phyloP scores from a whole-genome alignment of 2,888 invertebrate species.

The Nebria salina region DNA sequence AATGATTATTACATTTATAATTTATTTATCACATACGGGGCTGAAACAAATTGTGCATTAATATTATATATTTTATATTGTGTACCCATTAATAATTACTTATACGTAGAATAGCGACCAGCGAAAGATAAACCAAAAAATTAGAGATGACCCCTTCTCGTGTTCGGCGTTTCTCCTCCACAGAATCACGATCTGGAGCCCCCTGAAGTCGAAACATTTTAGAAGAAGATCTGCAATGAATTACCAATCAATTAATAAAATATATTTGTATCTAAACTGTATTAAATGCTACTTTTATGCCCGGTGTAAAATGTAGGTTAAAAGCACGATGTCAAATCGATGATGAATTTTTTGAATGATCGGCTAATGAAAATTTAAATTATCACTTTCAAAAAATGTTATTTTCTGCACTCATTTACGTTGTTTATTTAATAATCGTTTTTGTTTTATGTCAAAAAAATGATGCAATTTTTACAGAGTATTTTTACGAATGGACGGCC shows the following conservation, averaged over 20 bases:
- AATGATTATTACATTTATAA: slow-evolving; percentile 9
- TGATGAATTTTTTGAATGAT: not conserved
- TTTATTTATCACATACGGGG: slow-evolving; percentile 36
- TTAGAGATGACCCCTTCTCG: slow-evolving; percentile 54
- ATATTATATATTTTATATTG: slow-evolving; percentile 9
- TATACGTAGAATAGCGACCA: slow-evolving; percentile 53
- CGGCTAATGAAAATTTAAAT: not conserved
- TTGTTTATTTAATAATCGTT: not conserved
- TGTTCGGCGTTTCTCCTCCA: slow-evolving; percentile 52
- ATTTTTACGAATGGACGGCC: not conserved
- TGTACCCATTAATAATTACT: slow-evolving; percentile 48
- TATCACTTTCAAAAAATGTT: not conserved
- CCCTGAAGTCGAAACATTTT: slow-evolving; percentile 54
- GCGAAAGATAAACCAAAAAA: slow-evolving; percentile 52
- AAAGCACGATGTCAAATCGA: not conserved
- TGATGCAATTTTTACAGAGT: not conserved
- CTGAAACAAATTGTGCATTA: slow-evolving; percentile 33
- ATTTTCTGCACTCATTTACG: not conserved
- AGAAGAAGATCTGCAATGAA: not conserved
- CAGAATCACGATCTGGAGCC: slow-evolving; percentile 50
- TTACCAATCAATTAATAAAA: not conserved
- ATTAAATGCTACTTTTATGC: not conserved
- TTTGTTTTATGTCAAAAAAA: slow-evolving; percentile 6
- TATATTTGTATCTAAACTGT: not conserved
- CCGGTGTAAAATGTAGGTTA: not conserved